Evolutionary conservation across 2,797 vertebrate genomes (phyloP).

Genomic region (Coregonus suidteri): DNA sequence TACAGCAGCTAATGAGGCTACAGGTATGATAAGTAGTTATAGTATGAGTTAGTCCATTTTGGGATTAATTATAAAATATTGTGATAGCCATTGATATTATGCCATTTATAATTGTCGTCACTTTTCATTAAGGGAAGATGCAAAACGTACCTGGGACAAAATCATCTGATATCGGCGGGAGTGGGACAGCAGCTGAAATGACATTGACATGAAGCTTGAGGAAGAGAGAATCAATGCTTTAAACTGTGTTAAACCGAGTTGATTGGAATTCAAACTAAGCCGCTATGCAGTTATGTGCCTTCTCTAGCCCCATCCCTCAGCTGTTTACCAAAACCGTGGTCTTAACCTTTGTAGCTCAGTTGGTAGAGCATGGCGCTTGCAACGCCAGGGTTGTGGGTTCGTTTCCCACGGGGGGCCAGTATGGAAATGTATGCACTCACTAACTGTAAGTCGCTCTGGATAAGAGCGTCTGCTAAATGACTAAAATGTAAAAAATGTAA

Average conservation of each 20-base stretch:
- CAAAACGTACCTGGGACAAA: slow-evolving; percentile 56
- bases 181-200: slow-evolving; percentile 59
- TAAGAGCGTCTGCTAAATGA: too few species aligned
- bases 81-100: background rate
- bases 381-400: too few species aligned
- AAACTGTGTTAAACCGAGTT: background rate
- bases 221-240: background rate
- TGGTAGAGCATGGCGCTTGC: too few species aligned
- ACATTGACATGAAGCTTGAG: slow-evolving; percentile 17
- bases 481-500: too few species aligned
- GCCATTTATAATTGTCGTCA: background rate
- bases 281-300: too few species aligned
- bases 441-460: too few species aligned
- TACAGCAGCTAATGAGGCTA: background rate
- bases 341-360: too few species aligned
- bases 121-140: background rate
- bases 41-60: background rate
- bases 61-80: background rate
- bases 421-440: too few species aligned
- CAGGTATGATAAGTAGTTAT: background rate
- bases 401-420: too few species aligned
- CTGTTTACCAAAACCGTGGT: too few species aligned
- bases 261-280: too few species aligned
- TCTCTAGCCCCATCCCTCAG: too few species aligned
- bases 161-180: slow-evolving; percentile 55